These are phyloP conservation scores for Drosophila neocordata DNA, from an alignment of 1,140 invertebrate genomes.

Conservation along the genomic window DNA sequence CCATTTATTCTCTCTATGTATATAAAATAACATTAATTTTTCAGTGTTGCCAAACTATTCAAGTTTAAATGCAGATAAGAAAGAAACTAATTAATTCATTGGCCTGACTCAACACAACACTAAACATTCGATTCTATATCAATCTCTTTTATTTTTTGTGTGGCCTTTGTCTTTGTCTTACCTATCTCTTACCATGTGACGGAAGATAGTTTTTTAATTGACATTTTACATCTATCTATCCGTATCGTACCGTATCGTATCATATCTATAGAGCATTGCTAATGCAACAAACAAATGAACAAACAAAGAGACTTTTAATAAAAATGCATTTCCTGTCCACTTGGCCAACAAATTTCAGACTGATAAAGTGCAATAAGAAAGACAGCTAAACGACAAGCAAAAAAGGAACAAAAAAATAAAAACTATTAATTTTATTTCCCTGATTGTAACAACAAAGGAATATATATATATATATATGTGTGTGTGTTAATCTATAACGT, in stretches of 20 bases:
- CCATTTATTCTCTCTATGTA: too few relatives aligned
- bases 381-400: background rate
- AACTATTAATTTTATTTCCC: background rate
- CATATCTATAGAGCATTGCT: conserved; percentile 3
- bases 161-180: background rate
- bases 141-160: too few relatives aligned
- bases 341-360: conserved; percentile 35
- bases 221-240: background rate
- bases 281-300: conserved; percentile 5
- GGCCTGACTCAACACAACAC: too few relatives aligned
- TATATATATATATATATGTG: background rate
- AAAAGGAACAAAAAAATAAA: background rate
- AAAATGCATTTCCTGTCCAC: conserved; percentile 53
- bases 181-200: background rate
- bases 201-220: conserved; percentile 1
- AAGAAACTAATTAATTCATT: too few relatives aligned
- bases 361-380: conserved; percentile 31
- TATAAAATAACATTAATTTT: too few relatives aligned
- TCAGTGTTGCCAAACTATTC: too few relatives aligned
- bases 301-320: conserved; percentile 23
- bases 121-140: too few relatives aligned
- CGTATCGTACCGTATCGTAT: background rate
- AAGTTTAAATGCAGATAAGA: too few relatives aligned
- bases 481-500: too few relatives aligned
- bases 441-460: background rate